Conservation (phyloP, 1,140 invertebrate genomes). For the Cydia amplana region DNA sequence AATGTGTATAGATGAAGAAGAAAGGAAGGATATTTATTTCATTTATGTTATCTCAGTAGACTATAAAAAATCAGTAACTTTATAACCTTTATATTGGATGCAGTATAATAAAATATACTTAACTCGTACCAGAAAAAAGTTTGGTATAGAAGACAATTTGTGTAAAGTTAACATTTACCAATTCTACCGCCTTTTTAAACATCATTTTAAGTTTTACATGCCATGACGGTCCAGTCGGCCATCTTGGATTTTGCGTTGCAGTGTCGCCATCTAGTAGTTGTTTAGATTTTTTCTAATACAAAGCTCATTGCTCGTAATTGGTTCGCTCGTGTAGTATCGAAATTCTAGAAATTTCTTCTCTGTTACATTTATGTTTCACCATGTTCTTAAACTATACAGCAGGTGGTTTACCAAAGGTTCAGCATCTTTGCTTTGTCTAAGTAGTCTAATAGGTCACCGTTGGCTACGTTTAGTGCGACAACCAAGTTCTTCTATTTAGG, state of each 20-base stretch:
- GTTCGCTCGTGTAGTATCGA: conserved; percentile 10
- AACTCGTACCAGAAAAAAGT: background rate
- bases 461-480: background rate
- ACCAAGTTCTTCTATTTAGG: background rate
- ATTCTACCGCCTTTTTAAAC: background rate
- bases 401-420: background rate
- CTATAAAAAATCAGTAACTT: background rate
- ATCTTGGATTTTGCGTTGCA: conserved; percentile 52
- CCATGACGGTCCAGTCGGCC: conserved; percentile 40
- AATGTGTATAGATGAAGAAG: background rate
- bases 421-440: background rate
- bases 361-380: background rate
- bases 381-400: background rate
- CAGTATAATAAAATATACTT: too few species aligned
- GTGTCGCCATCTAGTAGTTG: conserved; percentile 51
- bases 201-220: background rate
- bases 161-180: background rate
- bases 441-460: background rate
- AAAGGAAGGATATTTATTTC: background rate
- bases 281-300: background rate
- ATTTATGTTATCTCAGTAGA: background rate
- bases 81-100: too few species aligned
- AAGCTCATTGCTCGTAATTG: background rate
- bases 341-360: conserved; percentile 1
- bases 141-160: background rate